Base-by-base conservation (phyloP, 2,888 invertebrate genomes). In the Aproaerema taeniolella region DNA sequence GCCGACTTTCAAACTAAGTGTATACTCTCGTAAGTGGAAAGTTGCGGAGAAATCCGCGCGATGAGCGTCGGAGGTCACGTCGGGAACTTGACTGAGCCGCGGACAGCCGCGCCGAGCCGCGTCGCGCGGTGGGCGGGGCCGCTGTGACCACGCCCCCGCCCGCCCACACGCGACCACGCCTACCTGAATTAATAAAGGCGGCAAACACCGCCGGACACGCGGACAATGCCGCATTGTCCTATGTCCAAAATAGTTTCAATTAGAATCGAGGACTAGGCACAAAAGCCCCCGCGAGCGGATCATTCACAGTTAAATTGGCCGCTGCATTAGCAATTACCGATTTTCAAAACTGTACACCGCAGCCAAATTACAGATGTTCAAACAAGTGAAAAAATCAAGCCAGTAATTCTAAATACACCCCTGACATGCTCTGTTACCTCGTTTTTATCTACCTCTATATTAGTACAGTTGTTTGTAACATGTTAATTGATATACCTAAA, bases 191-290 rank as follows among this genome's bases (percentile, higher is more conserved):
- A 86, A 83, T 83, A 82, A 82, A 83, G 77, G 79, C 75, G 67
- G 82, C 83, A 85, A 86, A 85, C 85, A 85, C 64, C 67, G 73
- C 73, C 61, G 85, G 83, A 83, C 83, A 83, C 79, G 82, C 82
- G 82, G 82, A 83, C 85, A 85, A 85, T 83, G 70, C 78, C 51
- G 67, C 78, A 80, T 85, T 85, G 86, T 86, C 81, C 82, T 70
- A 58, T 70, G 76, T 71, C 80, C 83, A 76, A 83, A 86, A 86
- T 83, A 83, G 86, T 86, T 86, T 85, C 85, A 83, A 85, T 86
- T 85, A 83, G 83, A 81, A 79, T 68, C 78, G 74, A 69, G 74
- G 61, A 73, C 69, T 64, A 67, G 66, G 70, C 72, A 82, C 81
- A 83, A 82, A 80, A 81, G 82, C 73, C 50, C 60, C 66, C 67